phyloP scores from a whole-genome alignment of 2,113 vertebrate species.

The Prunella fulvescens region DNA sequence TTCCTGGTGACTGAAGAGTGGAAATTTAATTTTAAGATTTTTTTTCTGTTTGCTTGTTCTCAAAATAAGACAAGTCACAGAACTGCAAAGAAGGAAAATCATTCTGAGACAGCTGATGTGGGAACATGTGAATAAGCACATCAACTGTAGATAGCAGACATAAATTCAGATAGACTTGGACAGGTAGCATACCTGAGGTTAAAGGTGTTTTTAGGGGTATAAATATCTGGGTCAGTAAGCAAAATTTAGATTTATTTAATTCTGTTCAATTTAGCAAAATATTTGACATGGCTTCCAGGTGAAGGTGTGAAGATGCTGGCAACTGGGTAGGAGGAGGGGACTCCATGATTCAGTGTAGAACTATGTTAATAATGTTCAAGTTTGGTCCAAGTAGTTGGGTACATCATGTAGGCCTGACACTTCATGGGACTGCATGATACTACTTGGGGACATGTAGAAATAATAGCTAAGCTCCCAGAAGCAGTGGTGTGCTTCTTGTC shows the following conservation, averaged over 20 bases:
- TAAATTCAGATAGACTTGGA: not conserved
- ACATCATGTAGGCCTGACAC: not conserved
- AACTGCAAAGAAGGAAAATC: not conserved
- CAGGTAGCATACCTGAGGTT: not conserved
- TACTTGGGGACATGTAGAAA: not conserved
- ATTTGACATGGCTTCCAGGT: not conserved
- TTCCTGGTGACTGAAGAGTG: not conserved
- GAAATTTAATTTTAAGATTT: not conserved
- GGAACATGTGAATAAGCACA: not conserved
- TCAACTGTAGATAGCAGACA: not conserved
- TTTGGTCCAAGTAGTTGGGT: not conserved
- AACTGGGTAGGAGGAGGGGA: fast-evolving
- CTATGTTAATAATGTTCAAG: not conserved
- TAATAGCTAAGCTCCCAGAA: not conserved
- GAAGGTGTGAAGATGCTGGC: not conserved
- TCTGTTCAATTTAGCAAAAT: not conserved
- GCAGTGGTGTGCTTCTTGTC: not conserved
- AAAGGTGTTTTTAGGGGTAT: not conserved
- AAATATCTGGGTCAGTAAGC: not conserved
- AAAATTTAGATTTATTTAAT: not conserved
- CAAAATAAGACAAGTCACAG: not conserved
- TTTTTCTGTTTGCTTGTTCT: not conserved
- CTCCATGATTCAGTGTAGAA: not conserved
- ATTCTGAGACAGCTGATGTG: not conserved
- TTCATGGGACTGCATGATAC: not conserved